A percentile compares a stretch with the other conserved stretches of the same genome.
These are phyloP conservation scores for Crotophaga sulcirostris DNA, from an alignment of 2,113 vertebrate genomes.

Conservation along the genomic window DNA sequence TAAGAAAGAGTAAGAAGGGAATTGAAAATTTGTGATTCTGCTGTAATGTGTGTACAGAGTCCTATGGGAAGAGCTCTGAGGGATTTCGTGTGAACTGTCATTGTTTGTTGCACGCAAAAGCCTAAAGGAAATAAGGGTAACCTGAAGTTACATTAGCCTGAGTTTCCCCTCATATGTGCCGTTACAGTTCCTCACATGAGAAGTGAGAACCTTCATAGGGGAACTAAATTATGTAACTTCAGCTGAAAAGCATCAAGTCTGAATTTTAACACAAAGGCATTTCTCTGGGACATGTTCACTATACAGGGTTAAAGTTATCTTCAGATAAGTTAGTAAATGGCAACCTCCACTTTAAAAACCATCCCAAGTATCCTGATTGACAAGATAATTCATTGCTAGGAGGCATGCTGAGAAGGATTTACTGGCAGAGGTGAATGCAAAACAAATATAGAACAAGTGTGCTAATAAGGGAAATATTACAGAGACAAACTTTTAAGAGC, in stretches of 20 bases:
- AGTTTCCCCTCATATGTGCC: background rate
- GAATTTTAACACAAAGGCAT: background rate
- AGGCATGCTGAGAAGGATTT: background rate
- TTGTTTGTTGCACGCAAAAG: background rate
- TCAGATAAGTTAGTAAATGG: background rate
- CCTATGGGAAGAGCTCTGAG: background rate
- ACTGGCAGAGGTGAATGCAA: background rate
- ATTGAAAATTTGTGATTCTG: background rate
- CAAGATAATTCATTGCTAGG: background rate
- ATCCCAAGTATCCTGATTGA: background rate
- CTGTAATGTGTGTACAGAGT: background rate
- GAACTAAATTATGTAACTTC: background rate
- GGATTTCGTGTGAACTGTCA: background rate
- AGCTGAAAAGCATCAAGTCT: background rate
- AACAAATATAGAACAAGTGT: background rate
- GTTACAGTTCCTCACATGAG: background rate
- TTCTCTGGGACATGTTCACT: background rate
- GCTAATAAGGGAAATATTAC: background rate
- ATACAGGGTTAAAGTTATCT: background rate
- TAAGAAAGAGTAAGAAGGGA: background rate
- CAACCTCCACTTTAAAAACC: background rate
- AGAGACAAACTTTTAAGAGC: background rate
- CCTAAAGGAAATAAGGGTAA: background rate
- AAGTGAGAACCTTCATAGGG: background rate
- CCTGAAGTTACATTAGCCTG: background rate